Percentiles rank a stretch among this genome's conserved stretches.
Conservation (phyloP, 2,888 invertebrate species). For the Chelonus formosanus region DNA sequence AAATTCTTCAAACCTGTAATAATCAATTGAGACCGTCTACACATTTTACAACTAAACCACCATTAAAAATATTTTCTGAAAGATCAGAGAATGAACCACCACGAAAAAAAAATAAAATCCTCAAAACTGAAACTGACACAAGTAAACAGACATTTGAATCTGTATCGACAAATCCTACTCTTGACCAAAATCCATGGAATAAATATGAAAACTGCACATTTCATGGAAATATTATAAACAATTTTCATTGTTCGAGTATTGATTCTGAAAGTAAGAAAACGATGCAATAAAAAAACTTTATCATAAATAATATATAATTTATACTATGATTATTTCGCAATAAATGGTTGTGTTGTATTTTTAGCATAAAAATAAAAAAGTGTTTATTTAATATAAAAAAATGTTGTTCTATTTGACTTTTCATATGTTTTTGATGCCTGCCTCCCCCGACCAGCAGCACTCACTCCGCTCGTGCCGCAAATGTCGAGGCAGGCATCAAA, state of each 20-base stretch:
- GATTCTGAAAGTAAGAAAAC: not conserved
- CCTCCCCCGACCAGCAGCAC: too few relatives aligned
- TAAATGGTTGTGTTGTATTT: not conserved
- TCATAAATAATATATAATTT: not conserved
- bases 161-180: not conserved
- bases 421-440: too few relatives aligned
- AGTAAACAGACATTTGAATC: not conserved
- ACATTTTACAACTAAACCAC: not conserved
- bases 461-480: too few relatives aligned
- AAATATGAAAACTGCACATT: not conserved
- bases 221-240: not conserved
- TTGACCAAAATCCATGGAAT: not conserved
- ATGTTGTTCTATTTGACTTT: too few relatives aligned
- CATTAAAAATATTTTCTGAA: not conserved
- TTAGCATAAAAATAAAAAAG: too few relatives aligned
- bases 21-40: not conserved
- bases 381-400: too few relatives aligned
- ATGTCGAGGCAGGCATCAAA: too few relatives aligned
- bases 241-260: not conserved
- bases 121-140: not conserved
- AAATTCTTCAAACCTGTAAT: constrained; percentile 11
- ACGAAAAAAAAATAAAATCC: not conserved
- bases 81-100: constrained; percentile 6
- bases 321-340: constrained; percentile 2
- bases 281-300: not conserved